Evolutionary conservation across 2,888 invertebrate species (phyloP), one percentile per base, ranked within the genome.

Genomic region (Spicauda simplicius): DNA sequence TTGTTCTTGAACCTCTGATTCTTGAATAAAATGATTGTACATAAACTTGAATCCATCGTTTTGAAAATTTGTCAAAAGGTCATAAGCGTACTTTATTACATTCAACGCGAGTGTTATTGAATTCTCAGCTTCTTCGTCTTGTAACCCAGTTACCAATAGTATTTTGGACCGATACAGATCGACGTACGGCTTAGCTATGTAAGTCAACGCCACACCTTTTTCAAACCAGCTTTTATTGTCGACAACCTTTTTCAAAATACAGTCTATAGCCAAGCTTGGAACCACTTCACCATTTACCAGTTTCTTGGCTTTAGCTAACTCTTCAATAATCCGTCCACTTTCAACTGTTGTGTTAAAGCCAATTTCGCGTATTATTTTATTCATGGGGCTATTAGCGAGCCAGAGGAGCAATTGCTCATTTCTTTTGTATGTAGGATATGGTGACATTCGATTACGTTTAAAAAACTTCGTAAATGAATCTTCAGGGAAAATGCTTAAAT

Each of bases 401-500:
- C 20, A 64, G 0, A 2, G 0, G 2, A 64, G 53, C 14, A 57
- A 50, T 18, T 0, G 0, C 1, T 18, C 11, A n/a, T 56, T 12
- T 20, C 48, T 45, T 1, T 33, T n/a, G 8, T n/a, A 8, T 8
- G 41, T 20, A 11, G 19, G 3, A 7, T 18, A 12, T 7, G 71
- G 68, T n/a, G 60, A 12, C 2, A 69, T 11, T 2, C 16, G 18
- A 16, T 2, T 20, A 4, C 11, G 41, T 25, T 6, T 16, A 14
- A 58, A 65, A 53, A 58, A 25, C 0, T 8, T 12, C 8, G 8
- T 1, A 20, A 83, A 83, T 61, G 61, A 69, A 8, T 69, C 56
- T 12, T 71, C 54, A 0, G 76, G 76, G 52, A 80, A 80, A 18
- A 77, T 52, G 0, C 48, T n/a, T 6, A 55, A 57, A 64, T 85